phyloP scores from a whole-genome alignment of 2,113 vertebrate genomes.

The Perca schrenkii region DNA sequence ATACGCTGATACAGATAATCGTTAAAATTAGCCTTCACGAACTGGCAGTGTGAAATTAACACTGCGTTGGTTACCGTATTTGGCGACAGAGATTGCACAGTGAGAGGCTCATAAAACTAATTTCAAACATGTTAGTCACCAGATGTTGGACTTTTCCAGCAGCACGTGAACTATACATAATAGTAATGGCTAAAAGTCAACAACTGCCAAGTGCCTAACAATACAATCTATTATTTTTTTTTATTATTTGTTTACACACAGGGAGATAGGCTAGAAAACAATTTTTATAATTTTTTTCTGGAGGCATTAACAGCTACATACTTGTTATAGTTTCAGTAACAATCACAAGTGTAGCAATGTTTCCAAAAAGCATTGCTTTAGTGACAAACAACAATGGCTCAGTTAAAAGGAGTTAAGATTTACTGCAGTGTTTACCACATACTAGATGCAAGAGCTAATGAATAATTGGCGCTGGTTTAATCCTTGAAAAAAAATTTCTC shows the following conservation, averaged over 20 bases:
- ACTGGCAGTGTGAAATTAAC: background rate
- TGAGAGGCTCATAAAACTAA: background rate
- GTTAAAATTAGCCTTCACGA: background rate
- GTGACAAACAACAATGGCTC: background rate
- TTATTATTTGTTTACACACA: background rate
- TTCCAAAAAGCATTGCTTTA: no score
- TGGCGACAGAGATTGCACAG: background rate
- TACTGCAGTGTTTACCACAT: background rate
- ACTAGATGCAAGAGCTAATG: background rate
- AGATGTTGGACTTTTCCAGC: background rate
- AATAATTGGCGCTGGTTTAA: background rate
- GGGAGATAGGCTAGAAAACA: no score
- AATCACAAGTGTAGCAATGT: no score
- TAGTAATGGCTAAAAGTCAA: background rate
- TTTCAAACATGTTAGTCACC: background rate
- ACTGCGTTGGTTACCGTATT: background rate
- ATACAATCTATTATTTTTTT: no score
- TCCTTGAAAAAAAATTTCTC: background rate
- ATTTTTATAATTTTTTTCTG: no score
- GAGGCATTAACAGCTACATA: no score
- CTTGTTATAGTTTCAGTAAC: no score
- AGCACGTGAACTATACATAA: background rate
- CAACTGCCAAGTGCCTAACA: background rate
- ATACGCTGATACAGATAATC: no score
- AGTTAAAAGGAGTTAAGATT: background rate